A percentile compares a stretch with the other conserved stretches of the same genome.
phyloP scores from a whole-genome alignment of 1,140 invertebrate genomes.

The Heliothis virescens region DNA sequence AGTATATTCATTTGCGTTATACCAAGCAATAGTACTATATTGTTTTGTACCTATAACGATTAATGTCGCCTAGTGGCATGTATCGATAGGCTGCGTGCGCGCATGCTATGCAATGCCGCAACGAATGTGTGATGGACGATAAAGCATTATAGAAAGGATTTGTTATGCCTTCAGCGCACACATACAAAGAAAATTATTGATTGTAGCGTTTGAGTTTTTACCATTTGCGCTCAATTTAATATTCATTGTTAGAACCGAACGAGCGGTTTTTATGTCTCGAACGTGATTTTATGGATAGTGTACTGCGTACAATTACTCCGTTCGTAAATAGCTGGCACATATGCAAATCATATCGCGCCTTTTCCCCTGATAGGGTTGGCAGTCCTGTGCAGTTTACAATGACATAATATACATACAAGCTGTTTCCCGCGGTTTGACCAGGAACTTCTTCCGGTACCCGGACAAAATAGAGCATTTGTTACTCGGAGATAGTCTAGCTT shows the following conservation, averaged over 20 bases:
- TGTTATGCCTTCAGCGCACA: slow-evolving; percentile 26
- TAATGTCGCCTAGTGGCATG: neutral
- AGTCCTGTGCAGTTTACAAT: too few relatives aligned
- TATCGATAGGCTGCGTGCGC: slow-evolving; percentile 8
- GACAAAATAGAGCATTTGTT: too few relatives aligned
- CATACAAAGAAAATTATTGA: slow-evolving; percentile 38
- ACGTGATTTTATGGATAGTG: slow-evolving; percentile 39
- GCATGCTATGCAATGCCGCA: slow-evolving; percentile 14
- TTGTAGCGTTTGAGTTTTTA: slow-evolving; percentile 21
- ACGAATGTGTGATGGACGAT: slow-evolving; percentile 45
- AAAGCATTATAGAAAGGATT: slow-evolving; percentile 39
- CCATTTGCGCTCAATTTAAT: slow-evolving; percentile 48
- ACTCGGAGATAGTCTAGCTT: too few relatives aligned
- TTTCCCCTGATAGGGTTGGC: too few relatives aligned
- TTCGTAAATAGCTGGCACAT: neutral
- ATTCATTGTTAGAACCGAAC: slow-evolving; percentile 36
- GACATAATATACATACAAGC: too few relatives aligned
- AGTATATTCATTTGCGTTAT: too few relatives aligned
- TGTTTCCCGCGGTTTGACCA: too few relatives aligned
- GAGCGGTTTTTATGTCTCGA: slow-evolving; percentile 37
- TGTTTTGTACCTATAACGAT: neutral
- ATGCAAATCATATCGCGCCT: too few relatives aligned
- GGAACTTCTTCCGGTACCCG: too few relatives aligned
- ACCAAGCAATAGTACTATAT: neutral
- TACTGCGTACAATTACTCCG: neutral